Base-by-base conservation (phyloP, 2,113 vertebrate genomes). In the Dicerorhinus sumatrensis region DNA sequence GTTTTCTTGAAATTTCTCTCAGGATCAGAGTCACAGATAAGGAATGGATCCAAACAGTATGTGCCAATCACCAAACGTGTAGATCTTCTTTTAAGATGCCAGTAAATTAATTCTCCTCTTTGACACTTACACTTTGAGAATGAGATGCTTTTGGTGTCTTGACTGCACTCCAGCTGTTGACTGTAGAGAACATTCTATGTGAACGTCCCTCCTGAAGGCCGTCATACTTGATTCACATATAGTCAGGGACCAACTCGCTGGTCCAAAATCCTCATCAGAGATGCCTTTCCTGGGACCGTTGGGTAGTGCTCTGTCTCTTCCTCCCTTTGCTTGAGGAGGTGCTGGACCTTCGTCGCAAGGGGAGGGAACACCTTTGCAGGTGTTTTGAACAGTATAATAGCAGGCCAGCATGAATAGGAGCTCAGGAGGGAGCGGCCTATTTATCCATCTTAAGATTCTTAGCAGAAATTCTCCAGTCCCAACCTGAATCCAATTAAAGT, bases 1-100 rank as follows among this genome's bases (percentile, higher is more conserved):
- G 7, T 56, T 91, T 77, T 17, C 77, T 81, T 82, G 62, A 91
- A 85, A 56, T 94, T 83, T 76, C 20, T 94, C 46, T 83, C 11
- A 46, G 42, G 9, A 48, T 89, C 77, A 81, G 46, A 54, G 31
- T 46, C 27, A 56, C 13, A 31, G 56, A 33, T 76, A 65, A 62
- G 5, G 58, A 58, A 36, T 31, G 86, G 65, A 31, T 70, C 21
- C 48, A 63, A 9, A 29, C 62, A 31, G 31, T 33, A 13, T 6
- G 25, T 73, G 17, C 58, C 56, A 36, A 0, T 56, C 46, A 80
- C 62, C 56, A 88, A 25, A 16, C 4, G 6, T 13, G 12, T 14
- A n/a, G 11, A 2, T 63, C 25, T 65, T 79, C 51, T 72, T 33
- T 51, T 81, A 84, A 67, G 33, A 46, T 67, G 51, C 51, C 14